phyloP scores from a whole-genome alignment of 2,113 vertebrate genomes.

The Beaufortia kweichowensis region DNA sequence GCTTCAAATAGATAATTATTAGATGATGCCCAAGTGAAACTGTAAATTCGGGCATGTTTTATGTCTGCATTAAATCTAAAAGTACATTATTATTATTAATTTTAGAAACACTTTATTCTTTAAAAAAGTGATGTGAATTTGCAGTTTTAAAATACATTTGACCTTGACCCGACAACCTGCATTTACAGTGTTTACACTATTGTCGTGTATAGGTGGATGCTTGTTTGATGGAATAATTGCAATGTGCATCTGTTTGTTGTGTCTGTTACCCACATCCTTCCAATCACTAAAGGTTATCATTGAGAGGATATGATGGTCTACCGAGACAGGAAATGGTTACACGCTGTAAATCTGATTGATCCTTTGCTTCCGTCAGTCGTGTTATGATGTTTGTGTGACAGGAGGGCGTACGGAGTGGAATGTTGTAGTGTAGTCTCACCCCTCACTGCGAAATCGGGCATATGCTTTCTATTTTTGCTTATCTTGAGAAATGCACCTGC shows the following conservation, averaged over 20 bases:
- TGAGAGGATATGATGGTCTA: slow-evolving; percentile 56
- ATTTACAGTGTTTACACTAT: slow-evolving; percentile 8
- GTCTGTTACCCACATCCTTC: slow-evolving; percentile 59
- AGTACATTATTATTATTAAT: too few species aligned
- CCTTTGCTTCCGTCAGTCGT: slow-evolving; percentile 27
- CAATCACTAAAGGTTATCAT: slow-evolving; percentile 58
- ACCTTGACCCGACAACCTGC: not conserved
- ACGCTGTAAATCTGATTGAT: slow-evolving; percentile 58
- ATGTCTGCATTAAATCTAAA: too few species aligned
- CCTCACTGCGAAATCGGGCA: slow-evolving; percentile 15
- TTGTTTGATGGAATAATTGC: slow-evolving; percentile 49
- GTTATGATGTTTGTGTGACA: slow-evolving; percentile 37
- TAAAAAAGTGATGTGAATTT: too few species aligned
- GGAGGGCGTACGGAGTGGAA: slow-evolving; percentile 51
- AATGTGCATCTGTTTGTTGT: slow-evolving; percentile 52
- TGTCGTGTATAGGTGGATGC: slow-evolving; percentile 43
- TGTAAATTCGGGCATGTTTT: too few species aligned
- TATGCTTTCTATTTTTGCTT: slow-evolving; percentile 33
- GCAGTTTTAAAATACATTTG: not conserved
- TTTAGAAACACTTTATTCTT: too few species aligned
- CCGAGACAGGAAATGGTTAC: slow-evolving; percentile 59
- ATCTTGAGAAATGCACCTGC: slow-evolving; percentile 48
- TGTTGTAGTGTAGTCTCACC: slow-evolving; percentile 37
- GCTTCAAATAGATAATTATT: too few species aligned
- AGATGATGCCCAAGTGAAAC: too few species aligned